These are phyloP conservation scores for Microchirus variegatus DNA, from an alignment of 2,797 vertebrate species.

Conservation along the genomic window DNA sequence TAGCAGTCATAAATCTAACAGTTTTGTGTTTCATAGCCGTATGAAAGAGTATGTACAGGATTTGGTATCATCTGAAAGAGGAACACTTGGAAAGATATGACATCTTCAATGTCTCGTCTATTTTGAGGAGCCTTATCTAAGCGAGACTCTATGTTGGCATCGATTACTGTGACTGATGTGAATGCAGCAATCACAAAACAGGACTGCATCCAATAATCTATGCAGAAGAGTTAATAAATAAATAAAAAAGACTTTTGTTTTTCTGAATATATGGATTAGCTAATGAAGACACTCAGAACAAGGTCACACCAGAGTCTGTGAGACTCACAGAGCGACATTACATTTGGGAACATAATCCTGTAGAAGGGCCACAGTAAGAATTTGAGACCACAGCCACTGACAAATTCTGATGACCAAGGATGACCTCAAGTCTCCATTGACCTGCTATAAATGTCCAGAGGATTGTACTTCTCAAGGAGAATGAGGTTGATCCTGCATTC, in stretches of 20 bases:
- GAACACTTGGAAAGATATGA: constrained; percentile 51
- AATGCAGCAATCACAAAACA: constrained; percentile 6
- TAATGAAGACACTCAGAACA: constrained; percentile 3
- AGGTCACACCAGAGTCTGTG: constrained; percentile 22
- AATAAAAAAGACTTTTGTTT: no score
- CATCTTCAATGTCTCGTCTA: constrained; percentile 59
- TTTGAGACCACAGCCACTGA: constrained; percentile 32
- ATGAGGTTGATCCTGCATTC: background rate
- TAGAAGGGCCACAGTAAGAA: constrained; percentile 28
- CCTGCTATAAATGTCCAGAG: constrained; percentile 23
- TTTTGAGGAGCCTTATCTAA: constrained; percentile 55
- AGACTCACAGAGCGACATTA: constrained; percentile 30
- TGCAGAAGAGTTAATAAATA: no score
- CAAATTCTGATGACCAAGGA: constrained; percentile 9
- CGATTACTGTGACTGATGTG: constrained; percentile 11
- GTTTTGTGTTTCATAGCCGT: constrained; percentile 41
- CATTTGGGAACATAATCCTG: constrained; percentile 36
- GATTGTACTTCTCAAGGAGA: constrained; percentile 14
- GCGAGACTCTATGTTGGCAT: constrained; percentile 33
- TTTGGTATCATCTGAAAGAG: constrained; percentile 63
- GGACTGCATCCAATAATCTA: background rate
- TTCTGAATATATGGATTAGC: background rate
- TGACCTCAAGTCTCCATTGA: constrained; percentile 23
- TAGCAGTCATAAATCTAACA: constrained; percentile 47
- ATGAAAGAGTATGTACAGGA: constrained; percentile 61